Evolutionary conservation across 2,888 invertebrate species (phyloP), one percentile per base, ranked within the genome.

Genomic region (Calameuta idolon): DNA sequence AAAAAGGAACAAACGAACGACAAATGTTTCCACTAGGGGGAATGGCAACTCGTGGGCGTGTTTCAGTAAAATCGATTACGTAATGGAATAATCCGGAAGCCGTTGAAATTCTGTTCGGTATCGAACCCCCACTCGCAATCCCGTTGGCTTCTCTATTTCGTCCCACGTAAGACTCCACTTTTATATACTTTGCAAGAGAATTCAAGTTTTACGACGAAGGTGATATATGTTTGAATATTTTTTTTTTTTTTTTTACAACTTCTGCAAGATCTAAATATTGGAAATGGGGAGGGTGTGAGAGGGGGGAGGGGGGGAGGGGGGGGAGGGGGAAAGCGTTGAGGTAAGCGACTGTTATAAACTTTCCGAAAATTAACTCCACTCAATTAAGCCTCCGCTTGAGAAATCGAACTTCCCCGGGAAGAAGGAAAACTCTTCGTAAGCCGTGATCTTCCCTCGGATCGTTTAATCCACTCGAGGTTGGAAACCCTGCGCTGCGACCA

Each of bases 71-170:
- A 88, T 90, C 89, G 87, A 90, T 89, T 82, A 79, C 78, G 84
- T 88, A 89, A 88, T 87, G 81, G 86, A 89, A 90, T 90, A 89
- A 90, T 89, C 87, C 83, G 79, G 89, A 89, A 89, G 88, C 88
- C 89, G 84, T 88, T 85, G 84, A 86, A 87, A 85, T 84, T 80
- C 79, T 78, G 40, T 79, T 83, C 81, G 79, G 82, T 83, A 83
- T 85, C 78, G 85, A 84, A 83, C 85, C 55, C 55, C 23, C 23
- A 55, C 23, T 55, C 23, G 55, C 55, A 55, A 55, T 23, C 55
- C 55, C 23, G 23, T 55, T 55, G 71, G 71, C 71, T 71, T 71
- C 71, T 12, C 33, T 71, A 55, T 15, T 55, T 55, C 23, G 55
- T 23, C 9, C 9, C 55, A 15, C 55, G 55, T 55, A 23, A 55